Base-by-base conservation (phyloP, 2,888 invertebrate genomes). In the Mythimna vitellina region DNA sequence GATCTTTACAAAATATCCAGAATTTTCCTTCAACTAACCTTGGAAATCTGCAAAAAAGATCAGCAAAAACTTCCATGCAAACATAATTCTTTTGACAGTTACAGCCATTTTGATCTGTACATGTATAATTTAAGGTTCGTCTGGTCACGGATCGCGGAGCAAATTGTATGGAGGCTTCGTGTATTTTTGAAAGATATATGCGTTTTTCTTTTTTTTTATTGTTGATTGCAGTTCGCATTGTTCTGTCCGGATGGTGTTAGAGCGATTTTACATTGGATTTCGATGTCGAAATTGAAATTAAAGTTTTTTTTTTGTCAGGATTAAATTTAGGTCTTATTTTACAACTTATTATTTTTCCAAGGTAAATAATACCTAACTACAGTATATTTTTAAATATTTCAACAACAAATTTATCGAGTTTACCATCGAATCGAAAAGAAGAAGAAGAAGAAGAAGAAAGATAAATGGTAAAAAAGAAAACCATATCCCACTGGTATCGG, bases 141-240 rank as follows among this genome's bases (percentile, higher is more conserved):
- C 54, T 51, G 77, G 91, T 89, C 89, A 89, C 91, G 92, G 86
- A 87, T 82, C 80, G 87, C 62, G 81, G 81, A 78, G 82, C 91
- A 89, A 88, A 91, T 89, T 89, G 90, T 90, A 89, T 81, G 86
- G 83, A 78, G 85, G 73, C 87, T 88, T 84, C 83, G 79, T 86
- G 92, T 92, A 65, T 91, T 91, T 89, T 88, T 80, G 86, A 88
- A 81, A 82, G 86, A 89, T 88, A 89, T 88, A 88, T 83, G 88
- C 83, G 77, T 80, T 89, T 87, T 88, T 89, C 83, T 87, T 86
- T 87, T 46, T 46, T 84, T 89, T 76, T 80, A 54, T 91, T 90
- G 92, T 91, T 79, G 92, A 90, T 90, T 92, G 91, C 92, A 92
- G 85, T 78, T 82, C 92, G 92, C 93, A 94, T 94, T 94, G 93